Conservation (phyloP, 2,113 vertebrate genomes). For the Galemys pyrenaicus region DNA sequence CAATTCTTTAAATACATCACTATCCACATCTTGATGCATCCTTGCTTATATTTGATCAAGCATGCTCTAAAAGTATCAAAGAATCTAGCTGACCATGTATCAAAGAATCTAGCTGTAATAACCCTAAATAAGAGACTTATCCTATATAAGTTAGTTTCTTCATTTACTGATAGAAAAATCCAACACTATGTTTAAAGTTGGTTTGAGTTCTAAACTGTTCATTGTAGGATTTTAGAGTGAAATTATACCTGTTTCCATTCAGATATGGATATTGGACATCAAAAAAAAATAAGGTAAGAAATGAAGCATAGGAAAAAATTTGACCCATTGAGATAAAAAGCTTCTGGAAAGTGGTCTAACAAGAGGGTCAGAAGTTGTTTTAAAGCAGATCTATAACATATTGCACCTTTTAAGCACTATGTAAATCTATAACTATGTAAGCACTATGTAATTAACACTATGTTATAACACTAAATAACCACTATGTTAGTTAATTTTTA, state of each 20-base stretch:
- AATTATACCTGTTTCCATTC: background rate
- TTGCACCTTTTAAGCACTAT: background rate
- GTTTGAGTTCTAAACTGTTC: background rate
- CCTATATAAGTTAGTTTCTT: background rate
- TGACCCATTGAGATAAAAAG: constrained; percentile 15
- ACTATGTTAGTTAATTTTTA: constrained; percentile 30
- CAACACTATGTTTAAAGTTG: background rate
- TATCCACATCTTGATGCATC: background rate
- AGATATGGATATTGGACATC: background rate
- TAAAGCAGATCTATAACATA: background rate
- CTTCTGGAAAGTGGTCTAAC: background rate
- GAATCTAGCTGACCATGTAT: constrained; percentile 18
- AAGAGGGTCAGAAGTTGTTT: constrained; percentile 4
- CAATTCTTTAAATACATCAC: background rate
- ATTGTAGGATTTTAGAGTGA: constrained; percentile 31
- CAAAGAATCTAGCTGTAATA: background rate
- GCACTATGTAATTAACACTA: background rate
- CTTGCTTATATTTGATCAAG: background rate
- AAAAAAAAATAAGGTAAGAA: constrained; percentile 35
- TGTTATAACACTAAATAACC: too few relatives aligned
- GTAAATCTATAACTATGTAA: too few relatives aligned
- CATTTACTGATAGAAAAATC: background rate
- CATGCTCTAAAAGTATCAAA: constrained; percentile 35
- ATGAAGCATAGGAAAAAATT: background rate
- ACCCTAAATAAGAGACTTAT: constrained; percentile 20